These are phyloP conservation scores for Chaetoderma sp. DNA, from an alignment of 2,888 invertebrate genomes.

Conservation along the genomic window DNA sequence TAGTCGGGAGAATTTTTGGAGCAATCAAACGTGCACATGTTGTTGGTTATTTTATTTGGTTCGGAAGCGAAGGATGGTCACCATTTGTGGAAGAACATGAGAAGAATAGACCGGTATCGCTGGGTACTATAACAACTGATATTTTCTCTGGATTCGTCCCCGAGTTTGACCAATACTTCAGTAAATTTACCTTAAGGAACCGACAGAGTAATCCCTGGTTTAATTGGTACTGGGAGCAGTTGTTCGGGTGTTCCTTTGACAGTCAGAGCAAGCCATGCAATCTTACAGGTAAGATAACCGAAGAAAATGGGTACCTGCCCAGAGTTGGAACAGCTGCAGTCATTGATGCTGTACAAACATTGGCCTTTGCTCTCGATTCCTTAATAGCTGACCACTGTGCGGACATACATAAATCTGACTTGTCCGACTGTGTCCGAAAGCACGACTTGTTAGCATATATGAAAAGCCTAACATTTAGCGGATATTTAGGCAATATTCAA, in stretches of 20 bases:
- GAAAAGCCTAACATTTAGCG: background rate
- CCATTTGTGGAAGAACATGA: conserved; percentile 32
- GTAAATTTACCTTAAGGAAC: conserved; percentile 34
- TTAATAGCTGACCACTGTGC: conserved; percentile 41
- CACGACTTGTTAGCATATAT: background rate
- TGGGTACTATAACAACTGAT: conserved; percentile 44
- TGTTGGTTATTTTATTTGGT: conserved; percentile 47
- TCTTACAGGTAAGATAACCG: no score
- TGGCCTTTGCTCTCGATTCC: conserved; percentile 44
- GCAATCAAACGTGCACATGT: conserved; percentile 30
- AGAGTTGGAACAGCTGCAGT: conserved; percentile 24
- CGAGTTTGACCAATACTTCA: conserved; percentile 47
- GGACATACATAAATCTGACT: background rate
- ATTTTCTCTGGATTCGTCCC: conserved; percentile 22
- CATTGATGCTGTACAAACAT: conserved; percentile 50
- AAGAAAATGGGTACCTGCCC: conserved; percentile 4
- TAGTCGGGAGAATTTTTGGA: conserved; percentile 36
- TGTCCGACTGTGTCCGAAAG: background rate
- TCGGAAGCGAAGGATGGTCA: conserved; percentile 52
- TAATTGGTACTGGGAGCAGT: conserved; percentile 48
- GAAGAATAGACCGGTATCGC: conserved; percentile 37
- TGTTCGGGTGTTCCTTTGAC: conserved; percentile 47
- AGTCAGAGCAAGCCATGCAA: no score
- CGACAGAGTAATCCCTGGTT: conserved; percentile 51
- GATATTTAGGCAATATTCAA: background rate